These are phyloP conservation scores for Lamprotornis superbus DNA, from an alignment of 2,113 vertebrate genomes.

Conservation along the genomic window DNA sequence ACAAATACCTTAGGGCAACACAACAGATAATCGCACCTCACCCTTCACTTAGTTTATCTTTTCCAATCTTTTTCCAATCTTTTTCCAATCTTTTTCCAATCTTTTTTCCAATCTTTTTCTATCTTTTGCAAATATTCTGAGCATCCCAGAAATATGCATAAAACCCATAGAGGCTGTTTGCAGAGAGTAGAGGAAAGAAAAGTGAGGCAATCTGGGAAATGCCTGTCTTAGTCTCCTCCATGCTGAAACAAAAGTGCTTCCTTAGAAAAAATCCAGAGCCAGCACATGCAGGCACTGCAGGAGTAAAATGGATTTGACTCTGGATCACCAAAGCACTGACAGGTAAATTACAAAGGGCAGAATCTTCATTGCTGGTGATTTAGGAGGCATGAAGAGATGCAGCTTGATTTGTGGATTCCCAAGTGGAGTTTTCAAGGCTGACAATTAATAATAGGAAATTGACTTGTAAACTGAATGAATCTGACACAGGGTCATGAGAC, in stretches of 20 bases:
- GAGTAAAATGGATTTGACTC: background rate
- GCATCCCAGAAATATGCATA: background rate
- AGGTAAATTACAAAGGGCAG: slow-evolving; percentile 29
- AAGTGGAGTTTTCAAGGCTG: slow-evolving; percentile 36
- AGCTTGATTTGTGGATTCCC: slow-evolving; percentile 40
- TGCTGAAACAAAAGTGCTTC: background rate
- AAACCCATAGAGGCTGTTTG: background rate
- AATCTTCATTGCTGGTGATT: slow-evolving; percentile 43
- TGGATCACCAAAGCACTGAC: background rate
- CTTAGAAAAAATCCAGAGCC: background rate
- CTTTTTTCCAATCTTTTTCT: no score
- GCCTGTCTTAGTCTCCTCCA: background rate
- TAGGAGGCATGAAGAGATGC: background rate
- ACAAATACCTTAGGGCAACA: background rate
- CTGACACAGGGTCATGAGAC: slow-evolving; percentile 50
- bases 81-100: no score
- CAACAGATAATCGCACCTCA: background rate
- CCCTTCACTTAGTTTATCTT: background rate
- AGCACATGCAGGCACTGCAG: background rate
- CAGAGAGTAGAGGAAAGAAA: background rate
- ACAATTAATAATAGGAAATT: slow-evolving; percentile 44
- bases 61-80: no score
- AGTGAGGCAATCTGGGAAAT: background rate
- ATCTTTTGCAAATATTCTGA: background rate
- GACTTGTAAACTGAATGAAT: slow-evolving; percentile 46